Percentiles rank a stretch among this genome's conserved stretches.
Evolutionary conservation across 2,113 vertebrate species (phyloP).

Genomic region (Aptenodytes patagonicus): DNA sequence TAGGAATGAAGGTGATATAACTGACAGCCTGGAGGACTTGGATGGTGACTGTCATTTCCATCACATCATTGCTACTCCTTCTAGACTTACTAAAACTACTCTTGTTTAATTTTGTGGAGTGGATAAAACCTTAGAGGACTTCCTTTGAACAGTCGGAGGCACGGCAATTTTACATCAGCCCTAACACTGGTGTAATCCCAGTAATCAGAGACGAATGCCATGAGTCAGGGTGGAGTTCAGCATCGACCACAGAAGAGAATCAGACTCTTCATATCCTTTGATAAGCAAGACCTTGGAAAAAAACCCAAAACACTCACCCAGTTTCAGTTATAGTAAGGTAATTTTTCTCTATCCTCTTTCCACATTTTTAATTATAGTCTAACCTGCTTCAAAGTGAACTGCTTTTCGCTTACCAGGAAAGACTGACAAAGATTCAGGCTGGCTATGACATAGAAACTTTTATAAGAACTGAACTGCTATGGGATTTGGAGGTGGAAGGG

Average conservation of each 20-base stretch:
- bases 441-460: not conserved
- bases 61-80: not conserved
- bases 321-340: not conserved
- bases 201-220: not conserved
- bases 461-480: not conserved
- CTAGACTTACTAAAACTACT: not conserved
- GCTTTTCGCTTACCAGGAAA: not conserved
- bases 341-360: not conserved
- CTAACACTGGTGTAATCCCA: not conserved
- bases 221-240: not conserved
- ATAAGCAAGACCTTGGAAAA: not conserved
- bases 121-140: not conserved
- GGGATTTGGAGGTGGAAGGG: not conserved
- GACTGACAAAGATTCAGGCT: not conserved
- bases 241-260: not conserved
- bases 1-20: not conserved
- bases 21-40: not conserved
- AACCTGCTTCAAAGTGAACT: not conserved
- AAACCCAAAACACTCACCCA: accelerated
- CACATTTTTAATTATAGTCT: not conserved
- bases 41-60: not conserved
- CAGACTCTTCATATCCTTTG: not conserved
- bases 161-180: not conserved
- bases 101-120: not conserved
- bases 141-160: not conserved